These are phyloP conservation scores for Puntigrus tetrazona DNA, from an alignment of 2,113 vertebrate species.

Conservation along the genomic window DNA sequence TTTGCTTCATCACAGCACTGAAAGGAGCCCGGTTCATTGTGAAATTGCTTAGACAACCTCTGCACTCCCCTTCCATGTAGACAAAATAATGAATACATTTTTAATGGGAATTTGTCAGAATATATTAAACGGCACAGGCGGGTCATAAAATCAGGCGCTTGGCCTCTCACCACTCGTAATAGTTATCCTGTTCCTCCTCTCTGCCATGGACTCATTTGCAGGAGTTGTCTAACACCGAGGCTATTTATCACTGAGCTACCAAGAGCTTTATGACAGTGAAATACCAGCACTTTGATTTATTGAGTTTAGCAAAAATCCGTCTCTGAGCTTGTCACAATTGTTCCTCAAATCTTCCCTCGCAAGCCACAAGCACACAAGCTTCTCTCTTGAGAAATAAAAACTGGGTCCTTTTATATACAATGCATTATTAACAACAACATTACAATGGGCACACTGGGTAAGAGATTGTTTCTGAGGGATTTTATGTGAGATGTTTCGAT, in stretches of 20 bases:
- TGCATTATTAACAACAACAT: conserved; percentile 68
- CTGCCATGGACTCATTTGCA: conserved; percentile 81
- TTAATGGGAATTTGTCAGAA: conserved; percentile 75
- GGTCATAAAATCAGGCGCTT: conserved; percentile 89
- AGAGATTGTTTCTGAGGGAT: conserved; percentile 61
- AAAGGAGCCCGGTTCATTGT: conserved; percentile 54
- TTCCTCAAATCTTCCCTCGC: conserved; percentile 66
- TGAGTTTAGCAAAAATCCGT: conserved; percentile 64
- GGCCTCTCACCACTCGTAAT: conserved; percentile 82
- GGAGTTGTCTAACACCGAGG: conserved; percentile 77
- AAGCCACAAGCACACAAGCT: conserved; percentile 61
- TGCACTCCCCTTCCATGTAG: conserved; percentile 49
- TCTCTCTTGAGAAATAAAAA: conserved; percentile 64
- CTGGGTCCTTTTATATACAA: conserved; percentile 59
- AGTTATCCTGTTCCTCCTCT: conserved; percentile 81
- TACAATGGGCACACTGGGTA: conserved; percentile 71
- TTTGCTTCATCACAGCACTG: conserved; percentile 53
- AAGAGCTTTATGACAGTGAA: conserved; percentile 78
- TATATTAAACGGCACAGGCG: conserved; percentile 86
- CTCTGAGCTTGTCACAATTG: conserved; percentile 59
- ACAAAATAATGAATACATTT: conserved; percentile 58
- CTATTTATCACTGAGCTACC: conserved; percentile 77
- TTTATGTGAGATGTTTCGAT: conserved; percentile 58
- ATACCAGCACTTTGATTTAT: conserved; percentile 83
- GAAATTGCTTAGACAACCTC: conserved; percentile 56